Percentiles rank a stretch among this genome's conserved stretches.
Evolutionary conservation across 2,797 vertebrate genomes (phyloP).

Genomic region (Malacoraja senta): DNA sequence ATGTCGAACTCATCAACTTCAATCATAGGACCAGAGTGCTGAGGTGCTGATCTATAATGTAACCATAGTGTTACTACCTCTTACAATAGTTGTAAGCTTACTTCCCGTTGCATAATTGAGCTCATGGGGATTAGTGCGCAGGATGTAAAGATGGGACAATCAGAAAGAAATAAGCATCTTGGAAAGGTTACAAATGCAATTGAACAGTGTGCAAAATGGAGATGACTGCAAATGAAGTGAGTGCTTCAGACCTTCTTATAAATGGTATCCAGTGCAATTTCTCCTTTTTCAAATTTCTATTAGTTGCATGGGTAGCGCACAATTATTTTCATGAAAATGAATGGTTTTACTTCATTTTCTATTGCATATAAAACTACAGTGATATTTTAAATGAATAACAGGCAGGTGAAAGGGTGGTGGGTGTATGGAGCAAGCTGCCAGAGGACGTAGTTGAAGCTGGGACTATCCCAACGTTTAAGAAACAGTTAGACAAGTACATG

Average conservation of each 20-base stretch:
- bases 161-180: not conserved
- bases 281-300: not conserved
- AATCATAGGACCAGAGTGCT: too few species aligned
- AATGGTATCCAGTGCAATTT: not conserved
- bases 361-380: not conserved
- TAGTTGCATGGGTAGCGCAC: not conserved
- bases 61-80: too few species aligned
- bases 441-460: too few species aligned
- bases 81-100: not conserved
- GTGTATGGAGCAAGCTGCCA: too few species aligned
- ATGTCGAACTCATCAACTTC: too few species aligned
- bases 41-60: too few species aligned
- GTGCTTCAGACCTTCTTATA: not conserved
- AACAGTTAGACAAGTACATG: too few species aligned
- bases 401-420: not conserved
- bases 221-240: not conserved
- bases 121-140: not conserved
- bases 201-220: not conserved
- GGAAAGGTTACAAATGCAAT: not conserved
- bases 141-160: not conserved
- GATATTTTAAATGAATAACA: not conserved
- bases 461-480: too few species aligned
- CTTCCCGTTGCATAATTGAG: not conserved
- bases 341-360: not conserved
- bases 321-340: constrained; percentile 19